These are phyloP conservation scores for Aegotheles bennettii DNA, from an alignment of 2,113 vertebrate species.

Conservation along the genomic window DNA sequence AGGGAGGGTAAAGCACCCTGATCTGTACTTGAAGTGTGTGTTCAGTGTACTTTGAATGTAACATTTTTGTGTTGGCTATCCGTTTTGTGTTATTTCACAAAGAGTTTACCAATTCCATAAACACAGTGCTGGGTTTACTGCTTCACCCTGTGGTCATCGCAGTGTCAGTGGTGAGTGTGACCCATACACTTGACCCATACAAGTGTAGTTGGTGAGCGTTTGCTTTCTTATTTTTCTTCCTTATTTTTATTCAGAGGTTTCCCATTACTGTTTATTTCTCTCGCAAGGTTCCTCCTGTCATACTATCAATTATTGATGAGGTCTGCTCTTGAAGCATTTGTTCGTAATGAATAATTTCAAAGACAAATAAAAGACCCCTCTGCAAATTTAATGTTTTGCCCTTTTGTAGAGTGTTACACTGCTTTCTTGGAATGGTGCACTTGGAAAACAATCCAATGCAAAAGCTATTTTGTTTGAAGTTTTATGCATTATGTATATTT, in stretches of 20 bases:
- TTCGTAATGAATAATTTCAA: constrained; percentile 57
- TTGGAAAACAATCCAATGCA: background rate
- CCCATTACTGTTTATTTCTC: background rate
- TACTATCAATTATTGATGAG: constrained; percentile 61
- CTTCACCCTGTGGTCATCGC: rapidly evolving
- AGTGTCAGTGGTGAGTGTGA: background rate
- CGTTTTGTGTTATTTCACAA: background rate
- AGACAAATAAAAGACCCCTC: constrained; percentile 15
- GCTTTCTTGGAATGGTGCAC: background rate
- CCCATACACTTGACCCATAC: background rate
- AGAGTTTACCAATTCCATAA: background rate
- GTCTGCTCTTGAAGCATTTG: constrained; percentile 26
- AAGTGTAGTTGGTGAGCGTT: background rate
- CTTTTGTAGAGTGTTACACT: background rate
- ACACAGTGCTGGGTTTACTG: background rate
- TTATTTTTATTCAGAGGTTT: constrained; percentile 6
- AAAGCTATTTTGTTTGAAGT: constrained; percentile 18
- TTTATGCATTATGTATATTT: background rate
- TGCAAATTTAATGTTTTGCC: constrained; percentile 34
- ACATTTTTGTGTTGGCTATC: background rate
- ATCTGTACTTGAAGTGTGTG: background rate
- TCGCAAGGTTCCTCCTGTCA: background rate
- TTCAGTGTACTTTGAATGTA: background rate
- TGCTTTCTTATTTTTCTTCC: background rate
- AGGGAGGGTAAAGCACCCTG: background rate